Evolutionary conservation across 2,888 invertebrate species (phyloP).

Genomic region (Ormyrus nitidulus): DNA sequence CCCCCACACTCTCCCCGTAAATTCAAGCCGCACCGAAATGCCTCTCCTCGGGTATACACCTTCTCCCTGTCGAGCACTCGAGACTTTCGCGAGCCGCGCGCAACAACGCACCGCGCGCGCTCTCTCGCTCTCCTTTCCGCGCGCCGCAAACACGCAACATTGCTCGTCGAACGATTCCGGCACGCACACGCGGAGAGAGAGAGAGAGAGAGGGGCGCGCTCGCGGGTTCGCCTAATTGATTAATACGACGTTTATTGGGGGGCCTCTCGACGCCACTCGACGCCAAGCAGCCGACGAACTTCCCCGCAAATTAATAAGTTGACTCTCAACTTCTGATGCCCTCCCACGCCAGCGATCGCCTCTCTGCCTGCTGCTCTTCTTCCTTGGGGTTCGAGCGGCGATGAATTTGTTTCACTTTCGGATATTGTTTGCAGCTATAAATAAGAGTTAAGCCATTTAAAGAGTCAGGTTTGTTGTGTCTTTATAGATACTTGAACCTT

Average conservation of each 20-base stretch:
- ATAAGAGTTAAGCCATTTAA: too few species aligned
- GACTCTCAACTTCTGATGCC: conserved; percentile 39
- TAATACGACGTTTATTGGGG: conserved; percentile 60
- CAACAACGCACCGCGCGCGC: too few species aligned
- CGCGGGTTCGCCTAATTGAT: conserved; percentile 54
- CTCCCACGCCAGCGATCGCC: neutral
- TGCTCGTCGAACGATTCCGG: conserved; percentile 27
- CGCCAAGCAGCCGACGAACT: conserved; percentile 28
- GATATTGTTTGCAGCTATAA: too few species aligned
- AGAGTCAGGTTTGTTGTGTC: too few species aligned
- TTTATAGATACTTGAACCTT: too few species aligned
- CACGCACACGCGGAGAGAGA: neutral
- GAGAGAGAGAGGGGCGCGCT: neutral
- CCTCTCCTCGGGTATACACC: neutral
- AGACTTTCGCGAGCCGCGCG: neutral
- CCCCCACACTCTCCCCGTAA: too few species aligned
- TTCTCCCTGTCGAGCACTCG: conserved; percentile 1
- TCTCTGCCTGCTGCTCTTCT: neutral
- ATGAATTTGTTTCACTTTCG: too few species aligned
- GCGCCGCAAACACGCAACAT: conserved; percentile 38
- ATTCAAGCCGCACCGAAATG: too few species aligned
- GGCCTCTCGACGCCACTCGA: conserved; percentile 48
- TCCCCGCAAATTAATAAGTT: conserved; percentile 58
- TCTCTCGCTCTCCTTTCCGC: conserved; percentile 6
- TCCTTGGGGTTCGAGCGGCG: neutral